These are phyloP conservation scores for Ophion ellenae DNA, from an alignment of 2,888 invertebrate genomes.

Conservation along the genomic window DNA sequence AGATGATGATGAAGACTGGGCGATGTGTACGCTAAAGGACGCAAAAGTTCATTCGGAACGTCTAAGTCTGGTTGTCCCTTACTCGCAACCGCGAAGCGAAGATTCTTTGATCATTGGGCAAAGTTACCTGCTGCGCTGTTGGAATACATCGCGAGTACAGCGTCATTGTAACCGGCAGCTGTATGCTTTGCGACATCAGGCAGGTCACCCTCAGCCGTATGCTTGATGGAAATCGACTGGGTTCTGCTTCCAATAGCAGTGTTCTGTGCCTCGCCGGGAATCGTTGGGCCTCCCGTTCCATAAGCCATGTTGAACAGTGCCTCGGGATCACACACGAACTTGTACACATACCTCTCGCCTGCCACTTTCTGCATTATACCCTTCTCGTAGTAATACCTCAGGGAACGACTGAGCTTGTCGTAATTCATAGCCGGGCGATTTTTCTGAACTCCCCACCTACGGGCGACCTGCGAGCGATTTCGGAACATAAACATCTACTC, in stretches of 20 bases:
- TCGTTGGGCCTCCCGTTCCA: conserved; percentile 80
- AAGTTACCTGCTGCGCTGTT: conserved; percentile 75
- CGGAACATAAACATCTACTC: neutral
- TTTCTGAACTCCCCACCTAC: conserved; percentile 98
- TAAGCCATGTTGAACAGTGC: conserved; percentile 94
- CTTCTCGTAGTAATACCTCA: conserved; percentile 98
- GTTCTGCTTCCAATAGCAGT: conserved; percentile 68
- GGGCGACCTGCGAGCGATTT: conserved; percentile 89
- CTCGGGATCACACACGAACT: conserved; percentile 98
- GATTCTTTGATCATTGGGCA: too few species aligned
- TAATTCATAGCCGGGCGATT: conserved; percentile 99
- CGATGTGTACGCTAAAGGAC: conserved; percentile 75
- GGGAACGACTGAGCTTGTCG: conserved; percentile 96
- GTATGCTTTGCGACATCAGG: conserved; percentile 75
- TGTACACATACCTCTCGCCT: conserved; percentile 97
- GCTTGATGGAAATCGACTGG: conserved; percentile 74
- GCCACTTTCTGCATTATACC: conserved; percentile 99
- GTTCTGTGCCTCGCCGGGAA: conserved; percentile 74
- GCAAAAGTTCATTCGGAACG: neutral
- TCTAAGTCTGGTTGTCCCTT: neutral
- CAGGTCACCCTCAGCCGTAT: conserved; percentile 68
- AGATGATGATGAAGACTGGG: conserved; percentile 80
- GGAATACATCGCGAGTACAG: conserved; percentile 80
- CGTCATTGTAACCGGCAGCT: conserved; percentile 76
- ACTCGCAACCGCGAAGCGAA: too few species aligned